phyloP scores from a whole-genome alignment of 1,140 invertebrate species.

The Drosophila tani region DNA sequence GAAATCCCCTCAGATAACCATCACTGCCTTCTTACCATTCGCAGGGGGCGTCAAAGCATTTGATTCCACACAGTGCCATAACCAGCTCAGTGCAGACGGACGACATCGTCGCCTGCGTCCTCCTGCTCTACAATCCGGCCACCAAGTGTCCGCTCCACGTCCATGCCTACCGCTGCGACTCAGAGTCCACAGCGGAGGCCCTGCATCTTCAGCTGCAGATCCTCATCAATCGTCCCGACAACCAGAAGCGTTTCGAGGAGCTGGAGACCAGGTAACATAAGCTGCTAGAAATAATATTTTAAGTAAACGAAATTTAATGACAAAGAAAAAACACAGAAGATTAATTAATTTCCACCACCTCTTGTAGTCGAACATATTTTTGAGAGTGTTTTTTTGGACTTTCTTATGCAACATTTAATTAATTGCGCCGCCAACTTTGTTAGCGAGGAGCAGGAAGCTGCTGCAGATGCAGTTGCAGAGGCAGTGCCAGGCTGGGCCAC shows the following conservation, averaged over 20 bases:
- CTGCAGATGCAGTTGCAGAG: conserved; percentile 9
- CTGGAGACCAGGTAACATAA: conserved; percentile 87
- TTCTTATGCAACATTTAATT: conserved; percentile 44
- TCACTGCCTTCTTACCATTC: neutral
- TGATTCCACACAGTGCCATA: conserved; percentile 97
- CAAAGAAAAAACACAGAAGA: no score
- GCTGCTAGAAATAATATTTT: neutral
- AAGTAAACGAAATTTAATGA: no score
- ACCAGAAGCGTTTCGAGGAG: conserved; percentile 93
- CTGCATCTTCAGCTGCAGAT: conserved; percentile 93
- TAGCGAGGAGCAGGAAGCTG: conserved; percentile 37
- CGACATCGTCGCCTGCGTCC: conserved; percentile 95
- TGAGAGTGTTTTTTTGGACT: conserved; percentile 11
- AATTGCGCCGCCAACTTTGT: conserved; percentile 24
- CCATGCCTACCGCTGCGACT: conserved; percentile 98
- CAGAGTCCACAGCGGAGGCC: conserved; percentile 95
- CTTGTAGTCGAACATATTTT: neutral
- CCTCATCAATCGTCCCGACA: conserved; percentile 93
- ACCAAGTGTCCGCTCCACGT: conserved; percentile 95
- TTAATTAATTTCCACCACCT: no score
- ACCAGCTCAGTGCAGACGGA: conserved; percentile 94
- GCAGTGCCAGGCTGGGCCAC: conserved; percentile 37
- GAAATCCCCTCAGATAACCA: neutral
- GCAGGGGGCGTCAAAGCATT: conserved; percentile 93
- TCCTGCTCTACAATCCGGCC: conserved; percentile 95